These are phyloP conservation scores for Cliona cf. orientalis DNA, from an alignment of 37 sponge, comb jelly and placozoan genomes.

Conservation along the genomic window DNA sequence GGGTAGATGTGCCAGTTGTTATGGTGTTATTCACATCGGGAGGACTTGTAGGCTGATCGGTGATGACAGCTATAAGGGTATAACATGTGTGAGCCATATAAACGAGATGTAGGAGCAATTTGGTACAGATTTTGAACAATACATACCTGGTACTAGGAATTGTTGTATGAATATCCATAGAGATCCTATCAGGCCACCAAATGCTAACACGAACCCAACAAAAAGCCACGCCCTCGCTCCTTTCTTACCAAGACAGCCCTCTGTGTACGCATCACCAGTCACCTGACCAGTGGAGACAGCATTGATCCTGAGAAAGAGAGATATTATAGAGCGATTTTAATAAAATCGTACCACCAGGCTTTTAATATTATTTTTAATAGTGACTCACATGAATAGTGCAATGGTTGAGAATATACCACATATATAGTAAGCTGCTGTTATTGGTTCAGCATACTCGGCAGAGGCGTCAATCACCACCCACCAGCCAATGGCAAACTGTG, in stretches of 20 bases:
- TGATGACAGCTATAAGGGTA: background rate
- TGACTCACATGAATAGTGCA: slow-evolving; percentile 80
- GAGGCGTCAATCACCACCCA: slow-evolving; percentile 88
- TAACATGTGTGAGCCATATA: background rate
- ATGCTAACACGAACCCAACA: slow-evolving; percentile 81
- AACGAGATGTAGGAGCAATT: background rate
- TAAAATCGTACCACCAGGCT: no score
- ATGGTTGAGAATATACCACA: slow-evolving; percentile 85
- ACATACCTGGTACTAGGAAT: slow-evolving; percentile 75
- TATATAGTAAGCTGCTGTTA: slow-evolving; percentile 73
- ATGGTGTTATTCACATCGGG: background rate
- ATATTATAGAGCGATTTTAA: no score
- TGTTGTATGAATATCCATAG: slow-evolving; percentile 77
- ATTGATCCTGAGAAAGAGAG: slow-evolving; percentile 90
- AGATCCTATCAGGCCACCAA: slow-evolving; percentile 87
- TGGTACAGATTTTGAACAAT: background rate
- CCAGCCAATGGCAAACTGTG: slow-evolving; percentile 88
- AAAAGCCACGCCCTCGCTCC: slow-evolving; percentile 88
- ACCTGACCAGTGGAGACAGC: slow-evolving; percentile 86
- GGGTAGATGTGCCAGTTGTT: background rate
- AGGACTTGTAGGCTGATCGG: background rate
- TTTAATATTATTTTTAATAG: no score
- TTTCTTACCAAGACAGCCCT: slow-evolving; percentile 75
- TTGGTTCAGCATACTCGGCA: slow-evolving; percentile 53
- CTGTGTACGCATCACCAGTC: slow-evolving; percentile 79